These are phyloP conservation scores for Tupiocoris notatus DNA, from an alignment of 2,888 invertebrate species.

Conservation along the genomic window DNA sequence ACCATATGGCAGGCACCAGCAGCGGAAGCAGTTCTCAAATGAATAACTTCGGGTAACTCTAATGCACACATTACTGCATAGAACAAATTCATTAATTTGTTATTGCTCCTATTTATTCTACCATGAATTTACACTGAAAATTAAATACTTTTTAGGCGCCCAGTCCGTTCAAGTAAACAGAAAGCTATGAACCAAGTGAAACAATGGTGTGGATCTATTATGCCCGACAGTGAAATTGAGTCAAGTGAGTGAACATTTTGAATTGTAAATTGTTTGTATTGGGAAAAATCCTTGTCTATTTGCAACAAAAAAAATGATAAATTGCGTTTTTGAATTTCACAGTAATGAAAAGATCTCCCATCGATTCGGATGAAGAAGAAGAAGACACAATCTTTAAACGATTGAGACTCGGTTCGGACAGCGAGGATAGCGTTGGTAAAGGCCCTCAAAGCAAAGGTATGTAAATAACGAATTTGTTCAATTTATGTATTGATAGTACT, in stretches of 20 bases:
- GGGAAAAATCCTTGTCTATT: too few species aligned
- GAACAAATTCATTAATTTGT: too few species aligned
- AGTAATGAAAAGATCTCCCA: slow-evolving; percentile 41
- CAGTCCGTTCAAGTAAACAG: slow-evolving; percentile 74
- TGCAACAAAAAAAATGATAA: not conserved
- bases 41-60: slow-evolving; percentile 27
- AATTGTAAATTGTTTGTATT: not conserved
- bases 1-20: slow-evolving; percentile 22
- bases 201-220: slow-evolving; percentile 72
- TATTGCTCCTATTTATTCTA: not conserved
- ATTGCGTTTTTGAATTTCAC: not conserved
- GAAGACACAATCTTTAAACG: slow-evolving; percentile 40
- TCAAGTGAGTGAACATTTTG: slow-evolving; percentile 16
- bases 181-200: slow-evolving; percentile 80
- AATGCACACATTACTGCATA: too few species aligned
- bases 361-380: slow-evolving; percentile 55
- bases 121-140: too few species aligned
- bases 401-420: slow-evolving; percentile 44
- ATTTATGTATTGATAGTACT: too few species aligned
- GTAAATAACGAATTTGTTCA: too few species aligned
- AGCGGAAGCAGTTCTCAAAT: not conserved
- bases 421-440: slow-evolving; percentile 45
- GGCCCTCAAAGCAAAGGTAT: not conserved
- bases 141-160: slow-evolving; percentile 62
- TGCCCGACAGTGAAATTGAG: slow-evolving; percentile 47